Conservation (phyloP, 2,797 vertebrate species). For the Masticophis lateralis region DNA sequence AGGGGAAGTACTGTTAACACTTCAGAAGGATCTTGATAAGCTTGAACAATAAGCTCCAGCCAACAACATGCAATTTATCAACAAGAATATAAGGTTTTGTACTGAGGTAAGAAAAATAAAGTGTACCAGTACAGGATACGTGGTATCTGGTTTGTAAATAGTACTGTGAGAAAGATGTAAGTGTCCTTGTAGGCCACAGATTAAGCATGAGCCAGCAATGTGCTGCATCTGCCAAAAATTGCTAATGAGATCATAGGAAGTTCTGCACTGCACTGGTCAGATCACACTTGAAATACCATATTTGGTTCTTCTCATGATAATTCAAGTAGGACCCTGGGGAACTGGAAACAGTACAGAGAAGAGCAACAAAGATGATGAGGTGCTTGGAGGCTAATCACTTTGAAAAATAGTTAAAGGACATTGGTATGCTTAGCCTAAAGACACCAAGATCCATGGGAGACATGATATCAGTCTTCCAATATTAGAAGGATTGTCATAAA, state of each 20-base stretch:
- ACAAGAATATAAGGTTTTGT: neutral
- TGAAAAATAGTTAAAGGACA: neutral
- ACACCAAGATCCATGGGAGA: neutral
- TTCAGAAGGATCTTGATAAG: neutral
- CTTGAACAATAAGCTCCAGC: neutral
- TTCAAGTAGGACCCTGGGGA: neutral
- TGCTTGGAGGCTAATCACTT: neutral
- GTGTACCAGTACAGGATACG: neutral
- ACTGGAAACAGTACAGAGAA: neutral
- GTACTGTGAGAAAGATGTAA: neutral
- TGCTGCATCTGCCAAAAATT: neutral
- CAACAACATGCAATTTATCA: neutral
- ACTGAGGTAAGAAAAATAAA: neutral
- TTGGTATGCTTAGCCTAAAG: neutral
- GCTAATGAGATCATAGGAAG: neutral
- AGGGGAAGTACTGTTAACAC: neutral
- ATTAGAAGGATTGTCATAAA: neutral
- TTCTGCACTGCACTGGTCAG: neutral
- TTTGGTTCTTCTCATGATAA: neutral
- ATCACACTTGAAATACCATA: neutral
- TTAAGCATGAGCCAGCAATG: neutral
- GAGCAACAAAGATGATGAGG: neutral
- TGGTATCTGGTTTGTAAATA: neutral
- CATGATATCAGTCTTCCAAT: neutral
- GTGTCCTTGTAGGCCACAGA: neutral